Base-by-base conservation (phyloP, 2,888 invertebrate genomes). In the Glyphotaelius pellucidus region DNA sequence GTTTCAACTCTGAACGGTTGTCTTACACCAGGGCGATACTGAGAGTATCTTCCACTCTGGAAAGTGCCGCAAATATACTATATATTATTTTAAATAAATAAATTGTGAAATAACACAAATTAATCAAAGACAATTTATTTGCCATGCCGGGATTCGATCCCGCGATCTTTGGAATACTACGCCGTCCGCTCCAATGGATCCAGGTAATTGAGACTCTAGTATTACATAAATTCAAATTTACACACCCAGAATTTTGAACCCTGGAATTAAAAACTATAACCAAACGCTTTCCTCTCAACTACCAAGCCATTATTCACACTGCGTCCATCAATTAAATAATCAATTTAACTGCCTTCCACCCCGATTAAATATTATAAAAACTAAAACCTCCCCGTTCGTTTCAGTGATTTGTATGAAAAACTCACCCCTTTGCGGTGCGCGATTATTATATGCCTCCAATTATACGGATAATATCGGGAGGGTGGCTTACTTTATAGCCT, bases 381-480 rank as follows among this genome's bases (percentile, higher is more conserved):
- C 25, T 67, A 5, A 67, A 67, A 38, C 35, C 30, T 15, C 86
- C 86, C 86, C 47, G 42, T n/a, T 86, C 42, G 42, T 86, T 86
- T 42, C 42, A 86, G n/a, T 47, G n/a, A 86, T 86, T 86, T 42
- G 86, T 30, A 86, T 67, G 67, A 67, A 86, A 47, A 47, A 86
- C 19, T 86, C 67, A 67, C 86, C 42, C 38, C 32, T 86, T 42
- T 86, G 86, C 86, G 47, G 86, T 86, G 47, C 42, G 42, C 42
- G 86, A 86, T 86, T 86, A 86, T 86, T 86, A 86, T 86, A 86
- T 86, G n/a, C 12, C 42, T 86, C 86, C 86, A 86, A 86, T 86
- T 86, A 86, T 35, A 47, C 86, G 86, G 86, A 86, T 86, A 86
- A 86, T 86, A 86, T 86, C 86, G 30, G 30, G n/a, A 35, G 83